Conservation (phyloP, 1,140 invertebrate genomes). For the Halictus rubicundus region DNA sequence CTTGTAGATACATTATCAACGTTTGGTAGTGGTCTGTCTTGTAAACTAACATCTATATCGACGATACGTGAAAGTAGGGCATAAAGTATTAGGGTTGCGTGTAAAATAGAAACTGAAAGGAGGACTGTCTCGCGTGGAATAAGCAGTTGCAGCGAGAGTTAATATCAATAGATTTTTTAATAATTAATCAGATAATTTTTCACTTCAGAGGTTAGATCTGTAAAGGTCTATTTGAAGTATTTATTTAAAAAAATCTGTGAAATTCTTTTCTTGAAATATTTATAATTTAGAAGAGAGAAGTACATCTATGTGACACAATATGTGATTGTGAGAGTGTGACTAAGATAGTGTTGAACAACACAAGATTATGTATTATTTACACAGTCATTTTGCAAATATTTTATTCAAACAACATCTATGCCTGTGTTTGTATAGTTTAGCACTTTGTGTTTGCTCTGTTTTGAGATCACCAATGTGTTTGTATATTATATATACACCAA, state of each 20-base stretch:
- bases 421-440: too few relatives aligned
- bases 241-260: background rate
- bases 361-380: background rate
- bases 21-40: background rate
- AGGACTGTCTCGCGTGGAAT: background rate
- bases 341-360: background rate
- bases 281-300: background rate
- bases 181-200: too few relatives aligned
- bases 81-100: background rate
- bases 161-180: too few relatives aligned
- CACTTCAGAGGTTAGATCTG: too few relatives aligned
- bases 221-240: too few relatives aligned
- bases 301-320: too few relatives aligned
- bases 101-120: background rate
- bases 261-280: background rate
- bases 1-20: background rate
- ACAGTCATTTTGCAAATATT: background rate
- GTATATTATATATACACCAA: too few relatives aligned
- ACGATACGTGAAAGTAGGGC: background rate
- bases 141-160: background rate
- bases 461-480: too few relatives aligned
- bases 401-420: too few relatives aligned
- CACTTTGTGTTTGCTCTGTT: too few relatives aligned
- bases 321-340: too few relatives aligned
- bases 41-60: background rate